phyloP scores from a whole-genome alignment of 2,797 vertebrate species.

The Sebastes reedi region DNA sequence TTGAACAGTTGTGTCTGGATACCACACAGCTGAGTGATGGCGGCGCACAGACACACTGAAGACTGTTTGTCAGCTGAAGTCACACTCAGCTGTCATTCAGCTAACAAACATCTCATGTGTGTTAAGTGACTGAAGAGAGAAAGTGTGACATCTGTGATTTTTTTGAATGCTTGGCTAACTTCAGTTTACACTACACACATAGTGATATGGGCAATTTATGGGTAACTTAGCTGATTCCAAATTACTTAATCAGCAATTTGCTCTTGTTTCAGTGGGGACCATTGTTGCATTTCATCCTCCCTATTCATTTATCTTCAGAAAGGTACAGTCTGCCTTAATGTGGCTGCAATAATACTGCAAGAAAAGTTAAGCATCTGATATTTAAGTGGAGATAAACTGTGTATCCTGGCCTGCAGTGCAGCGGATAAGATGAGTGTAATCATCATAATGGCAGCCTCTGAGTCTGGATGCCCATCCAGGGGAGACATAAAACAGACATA shows the following conservation, averaged over 20 bases:
- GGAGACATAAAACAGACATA: conserved; percentile 49
- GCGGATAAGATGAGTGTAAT: conserved; percentile 11
- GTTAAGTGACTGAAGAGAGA: conserved; percentile 8
- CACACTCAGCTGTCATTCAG: conserved; percentile 24
- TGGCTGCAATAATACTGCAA: conserved; percentile 4
- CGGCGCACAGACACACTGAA: conserved; percentile 21
- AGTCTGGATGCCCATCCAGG: conserved; percentile 26
- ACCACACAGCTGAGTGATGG: conserved; percentile 42
- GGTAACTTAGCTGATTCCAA: neutral
- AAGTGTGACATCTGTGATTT: neutral
- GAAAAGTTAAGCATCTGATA: conserved; percentile 15
- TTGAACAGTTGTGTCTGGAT: conserved; percentile 58
- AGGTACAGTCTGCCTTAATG: neutral
- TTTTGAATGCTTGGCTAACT: neutral
- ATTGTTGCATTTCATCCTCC: neutral
- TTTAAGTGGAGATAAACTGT: conserved; percentile 2
- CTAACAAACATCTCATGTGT: conserved; percentile 15
- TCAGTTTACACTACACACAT: neutral
- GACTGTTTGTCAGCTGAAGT: conserved; percentile 33
- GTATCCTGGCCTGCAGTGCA: conserved; percentile 58
- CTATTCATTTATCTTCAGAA: neutral
- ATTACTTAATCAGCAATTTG: neutral
- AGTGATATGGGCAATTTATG: neutral
- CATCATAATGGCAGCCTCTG: conserved; percentile 20
- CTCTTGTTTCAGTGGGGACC: neutral